Evolutionary conservation across 2,888 invertebrate species (phyloP), one percentile per base, ranked within the genome.

Genomic region (Atethmia centrago): DNA sequence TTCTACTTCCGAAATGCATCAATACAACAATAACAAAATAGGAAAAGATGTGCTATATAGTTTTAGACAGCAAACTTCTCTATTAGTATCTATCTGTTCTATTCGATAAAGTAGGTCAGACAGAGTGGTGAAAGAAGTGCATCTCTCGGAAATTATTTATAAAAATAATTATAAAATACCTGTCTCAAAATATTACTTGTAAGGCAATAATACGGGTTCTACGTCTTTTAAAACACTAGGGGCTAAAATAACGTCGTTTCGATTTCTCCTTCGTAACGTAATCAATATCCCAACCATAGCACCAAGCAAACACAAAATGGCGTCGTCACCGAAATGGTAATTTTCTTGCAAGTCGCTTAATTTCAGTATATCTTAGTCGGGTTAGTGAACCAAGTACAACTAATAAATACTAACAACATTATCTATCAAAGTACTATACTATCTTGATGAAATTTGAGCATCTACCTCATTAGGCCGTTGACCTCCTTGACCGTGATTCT

Each of bases 391-490:
- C 14, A 19, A 65, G 16, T 19, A 28, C 9, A 71, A 9, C 45
- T 25, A 31, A 21, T 56, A 19, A 31, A 67, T 21, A 28, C 3
- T 31, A 25, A 16, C 28, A 49, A 25, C 19, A n/a, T 25, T 25
- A n/a, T 14, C 14, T 19, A 71, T 25, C 4, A 45, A 62, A 42
- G 0, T 25, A 55, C 0, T 28, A 5, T 0, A 36, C 0, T 25
- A 53, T 19, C 55, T 31, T 31, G 64, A 53, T 71, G 71, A 67
- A 69, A 68, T 51, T 56, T n/a, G n/a, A 45, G 19, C 25, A 80
- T 79, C 85, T 84, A 95, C 96, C 91, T 94, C 95, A 84, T 89
- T 93, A 75, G 95, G 93, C 85, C 96, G 94, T 93, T 95, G 96
- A 94, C 94, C 95, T 91, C 94, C 95, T 88, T 92, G 94, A 71